Base-by-base conservation (phyloP, 2,797 vertebrate species). In the Rhabdomys pumilio region DNA sequence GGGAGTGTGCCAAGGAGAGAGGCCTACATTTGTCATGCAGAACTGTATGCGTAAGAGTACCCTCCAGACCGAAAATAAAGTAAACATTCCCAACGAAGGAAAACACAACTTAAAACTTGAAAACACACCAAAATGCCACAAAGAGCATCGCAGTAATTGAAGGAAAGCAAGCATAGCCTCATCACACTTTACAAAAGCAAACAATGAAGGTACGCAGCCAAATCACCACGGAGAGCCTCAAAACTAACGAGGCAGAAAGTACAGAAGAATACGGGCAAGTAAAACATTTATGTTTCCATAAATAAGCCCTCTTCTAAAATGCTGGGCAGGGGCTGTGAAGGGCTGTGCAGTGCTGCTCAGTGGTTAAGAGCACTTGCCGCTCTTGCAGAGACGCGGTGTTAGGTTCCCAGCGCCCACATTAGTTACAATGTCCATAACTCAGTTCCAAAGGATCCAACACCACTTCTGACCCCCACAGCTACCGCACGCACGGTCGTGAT, bases 71-170 rank as follows among this genome's bases (percentile, higher is more conserved):
- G 65, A 69, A 69, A 38, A 15, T 15, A 69, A 83, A 41, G 12
- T 38, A 63, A 53, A 38, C 83, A 53, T n/a, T 24, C 31, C 31
- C 83, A 86, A 86, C 31, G 53, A 53, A 53, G 31, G 31, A 50
- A 69, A 86, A 86, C 20, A 85, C 31, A 86, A 53, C 83, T 53
- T 69, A 86, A 83, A 86, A 86, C 34, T 3, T 86, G 83, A 69
- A 69, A 53, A 17, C 63, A 53, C 63, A 53, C 31, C 47, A n/a
- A 22, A 69, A n/a, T 34, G 15, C 31, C 34, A 34, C n/a, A 53
- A 50, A 26, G 31, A 38, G 63, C 63, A 86, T 26, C 7, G 1
- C 63, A 4, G 1, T 8, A 53, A 53, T 26, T 26, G 67, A 53
- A 24, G 20, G 47, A 24, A 53, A 69, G 65, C 2, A 9, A 44